phyloP scores from a whole-genome alignment of 2,797 vertebrate genomes.

The Huso huso region DNA sequence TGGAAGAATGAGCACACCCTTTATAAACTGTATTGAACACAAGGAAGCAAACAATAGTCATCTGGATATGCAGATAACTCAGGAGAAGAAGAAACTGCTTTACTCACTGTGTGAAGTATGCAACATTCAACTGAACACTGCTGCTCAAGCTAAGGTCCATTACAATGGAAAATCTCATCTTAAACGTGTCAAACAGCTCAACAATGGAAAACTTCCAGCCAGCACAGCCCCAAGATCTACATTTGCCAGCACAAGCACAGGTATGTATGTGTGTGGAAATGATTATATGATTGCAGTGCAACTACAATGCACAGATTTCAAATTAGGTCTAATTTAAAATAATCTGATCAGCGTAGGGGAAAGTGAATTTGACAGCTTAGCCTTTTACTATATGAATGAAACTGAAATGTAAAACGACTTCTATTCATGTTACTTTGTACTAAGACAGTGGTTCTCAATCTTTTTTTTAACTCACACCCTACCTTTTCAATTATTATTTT shows the following conservation, averaged over 20 bases:
- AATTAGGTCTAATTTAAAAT: too few relatives aligned
- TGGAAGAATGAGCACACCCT: constrained; percentile 62
- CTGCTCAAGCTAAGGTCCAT: constrained; percentile 74
- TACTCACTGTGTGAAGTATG: constrained; percentile 78
- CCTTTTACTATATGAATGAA: too few relatives aligned
- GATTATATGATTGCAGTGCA: too few relatives aligned
- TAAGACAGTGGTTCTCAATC: too few relatives aligned
- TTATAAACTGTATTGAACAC: constrained; percentile 57
- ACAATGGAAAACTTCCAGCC: constrained; percentile 59
- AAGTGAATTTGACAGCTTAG: too few relatives aligned
- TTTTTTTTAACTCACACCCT: too few relatives aligned
- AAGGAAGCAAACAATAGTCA: constrained; percentile 53
- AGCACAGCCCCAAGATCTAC: constrained; percentile 35
- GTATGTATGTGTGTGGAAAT: constrained; percentile 56
- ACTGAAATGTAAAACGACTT: too few relatives aligned
- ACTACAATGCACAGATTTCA: too few relatives aligned
- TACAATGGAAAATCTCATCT: constrained; percentile 79
- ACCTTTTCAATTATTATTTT: too few relatives aligned
- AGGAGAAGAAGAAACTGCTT: constrained; percentile 70
- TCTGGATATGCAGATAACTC: constrained; percentile 48
- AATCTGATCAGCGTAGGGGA: too few relatives aligned
- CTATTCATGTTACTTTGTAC: too few relatives aligned
- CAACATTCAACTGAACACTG: constrained; percentile 78
- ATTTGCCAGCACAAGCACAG: constrained; percentile 50
- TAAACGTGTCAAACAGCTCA: constrained; percentile 72